Base-by-base conservation (phyloP, 2,888 invertebrate genomes). In the Nipponacmea schrenckii region DNA sequence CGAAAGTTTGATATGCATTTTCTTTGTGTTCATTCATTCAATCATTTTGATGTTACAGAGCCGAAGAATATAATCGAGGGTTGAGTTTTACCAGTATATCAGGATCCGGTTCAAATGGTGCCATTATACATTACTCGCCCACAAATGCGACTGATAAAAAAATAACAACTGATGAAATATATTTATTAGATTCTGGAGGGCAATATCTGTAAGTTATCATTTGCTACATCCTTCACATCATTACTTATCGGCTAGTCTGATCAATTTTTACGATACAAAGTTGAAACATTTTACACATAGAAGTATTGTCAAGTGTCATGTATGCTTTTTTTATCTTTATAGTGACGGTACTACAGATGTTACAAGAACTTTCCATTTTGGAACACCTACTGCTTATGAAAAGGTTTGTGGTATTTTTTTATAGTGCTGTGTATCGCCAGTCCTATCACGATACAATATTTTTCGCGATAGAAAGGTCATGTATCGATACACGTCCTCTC, bases 291-390 rank as follows among this genome's bases (percentile, higher is more conserved):
- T 17, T 48, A n/a, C 15, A 48, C 15, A 5, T 48, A 48, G 48
- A n/a, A 8, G 15, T 48, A n/a, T 48, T 48, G 5, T 15, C 20
- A n/a, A 31, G 5, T 2, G 5, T 31, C 31, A 5, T 31, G 20
- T 50, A 20, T 50, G 1, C 20, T 50, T 62, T 68, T 50, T 2
- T 46, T 24, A 31, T 14, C 69, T 63, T 74, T 75, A 45, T 70
- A 88, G 88, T 64, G 87, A 88, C 77, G 86, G 88, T 27, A 88
- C 87, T 1, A 88, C 88, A 64, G 88, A 88, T 77, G 85, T 87
- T 3, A 88, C 88, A 0, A 78, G 88, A 74, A 88, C 88, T 10
- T 83, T 88, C 71, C 88, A 88, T 74, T 88, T 83, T 77, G 88
- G 88, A 45, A 80, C 77, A 10, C 88, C 88, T 1, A 80, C 84